Percentiles rank a stretch among this genome's conserved stretches.
These are phyloP conservation scores for Drosophila kuntzei DNA, from an alignment of 2,888 invertebrate species.

Conservation along the genomic window DNA sequence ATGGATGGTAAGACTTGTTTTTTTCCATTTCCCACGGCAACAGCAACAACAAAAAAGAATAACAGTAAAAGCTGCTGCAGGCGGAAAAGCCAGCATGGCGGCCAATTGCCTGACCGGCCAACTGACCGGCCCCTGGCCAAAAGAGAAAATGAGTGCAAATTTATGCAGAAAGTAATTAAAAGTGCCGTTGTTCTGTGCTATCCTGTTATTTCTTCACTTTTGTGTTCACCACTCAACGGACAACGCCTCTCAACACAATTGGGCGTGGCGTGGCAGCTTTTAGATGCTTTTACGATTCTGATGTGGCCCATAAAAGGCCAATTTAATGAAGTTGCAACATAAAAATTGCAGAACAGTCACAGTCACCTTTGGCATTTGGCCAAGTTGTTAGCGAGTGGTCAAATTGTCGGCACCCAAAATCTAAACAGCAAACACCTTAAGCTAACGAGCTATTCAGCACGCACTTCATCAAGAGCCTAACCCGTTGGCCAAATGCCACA, in stretches of 20 bases:
- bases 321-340: slow-evolving; percentile 76
- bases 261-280: slow-evolving; percentile 45
- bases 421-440: slow-evolving; percentile 54
- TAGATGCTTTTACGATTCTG: slow-evolving; percentile 60
- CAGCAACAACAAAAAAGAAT: background rate
- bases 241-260: background rate
- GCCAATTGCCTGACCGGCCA: slow-evolving; percentile 20
- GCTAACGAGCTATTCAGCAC: slow-evolving; percentile 46
- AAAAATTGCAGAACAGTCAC: slow-evolving; percentile 57
- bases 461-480: slow-evolving; percentile 12
- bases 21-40: slow-evolving; percentile 18
- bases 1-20: slow-evolving; percentile 18
- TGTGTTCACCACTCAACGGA: slow-evolving; percentile 9
- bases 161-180: slow-evolving; percentile 78
- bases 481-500: slow-evolving; percentile 6
- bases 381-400: slow-evolving; percentile 20
- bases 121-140: slow-evolving; percentile 10
- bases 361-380: slow-evolving; percentile 38
- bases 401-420: slow-evolving; percentile 18
- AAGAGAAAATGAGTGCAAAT: slow-evolving; percentile 70
- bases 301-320: slow-evolving; percentile 58
- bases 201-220: slow-evolving; percentile 45
- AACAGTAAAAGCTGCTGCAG: slow-evolving; percentile 32
- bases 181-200: slow-evolving; percentile 56
- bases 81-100: slow-evolving; percentile 13